These are phyloP conservation scores for Megaceryle maxima DNA, from an alignment of 2,113 vertebrate genomes.

Conservation along the genomic window DNA sequence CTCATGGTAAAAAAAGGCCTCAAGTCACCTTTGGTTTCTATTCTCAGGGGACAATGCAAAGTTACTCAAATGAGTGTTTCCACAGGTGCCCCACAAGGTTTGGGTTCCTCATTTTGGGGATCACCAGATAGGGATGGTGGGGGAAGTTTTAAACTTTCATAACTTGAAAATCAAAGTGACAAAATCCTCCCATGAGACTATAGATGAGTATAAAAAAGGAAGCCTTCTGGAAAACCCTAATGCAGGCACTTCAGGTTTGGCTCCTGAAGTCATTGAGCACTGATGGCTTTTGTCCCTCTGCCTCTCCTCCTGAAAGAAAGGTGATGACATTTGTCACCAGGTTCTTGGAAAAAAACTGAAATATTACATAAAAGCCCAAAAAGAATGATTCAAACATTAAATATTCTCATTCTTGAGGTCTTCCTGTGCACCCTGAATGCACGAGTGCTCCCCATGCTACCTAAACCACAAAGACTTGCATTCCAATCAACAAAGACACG, in stretches of 20 bases:
- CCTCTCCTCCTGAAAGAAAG: neutral
- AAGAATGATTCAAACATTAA: neutral
- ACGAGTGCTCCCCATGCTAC: neutral
- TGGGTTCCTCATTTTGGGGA: slow-evolving; percentile 1
- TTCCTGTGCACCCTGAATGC: neutral
- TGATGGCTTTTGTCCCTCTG: neutral
- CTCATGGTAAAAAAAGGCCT: neutral
- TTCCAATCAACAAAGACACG: neutral
- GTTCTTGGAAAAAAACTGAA: neutral
- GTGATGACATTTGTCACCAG: neutral
- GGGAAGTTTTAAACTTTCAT: neutral
- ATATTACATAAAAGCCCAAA: neutral
- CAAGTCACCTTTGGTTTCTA: neutral
- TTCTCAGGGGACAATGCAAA: neutral
- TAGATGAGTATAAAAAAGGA: neutral
- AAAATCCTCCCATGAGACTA: neutral
- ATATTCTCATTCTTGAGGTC: neutral
- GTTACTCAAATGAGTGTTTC: neutral
- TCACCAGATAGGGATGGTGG: rapidly evolving
- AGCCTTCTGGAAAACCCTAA: neutral
- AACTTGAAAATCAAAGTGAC: neutral
- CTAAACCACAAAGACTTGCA: rapidly evolving
- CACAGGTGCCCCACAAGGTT: neutral
- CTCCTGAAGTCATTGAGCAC: neutral
- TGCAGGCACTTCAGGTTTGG: neutral